A percentile compares a stretch with the other conserved stretches of the same genome.
Conservation (phyloP, 64 coral and sea anemone genomes). For the Dendrophyllia cribrosa region DNA sequence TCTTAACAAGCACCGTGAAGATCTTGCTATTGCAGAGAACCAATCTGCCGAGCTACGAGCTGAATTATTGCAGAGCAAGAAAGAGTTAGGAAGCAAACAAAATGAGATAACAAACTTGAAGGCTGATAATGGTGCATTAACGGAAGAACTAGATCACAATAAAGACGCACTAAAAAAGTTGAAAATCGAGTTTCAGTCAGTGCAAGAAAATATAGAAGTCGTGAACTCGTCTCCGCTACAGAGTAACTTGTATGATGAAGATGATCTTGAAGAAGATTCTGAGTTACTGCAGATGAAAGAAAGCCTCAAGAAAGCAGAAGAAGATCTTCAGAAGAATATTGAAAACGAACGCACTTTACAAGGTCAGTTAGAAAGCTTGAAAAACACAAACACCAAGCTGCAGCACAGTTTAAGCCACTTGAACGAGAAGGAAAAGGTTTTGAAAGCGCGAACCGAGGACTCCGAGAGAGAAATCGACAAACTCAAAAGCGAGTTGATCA, state of each 20-base stretch:
- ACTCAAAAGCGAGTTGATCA: background rate
- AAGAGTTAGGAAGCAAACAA: background rate
- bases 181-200: conserved; percentile 17
- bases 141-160: conserved; percentile 13
- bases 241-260: background rate
- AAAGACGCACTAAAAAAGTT: conserved; percentile 19
- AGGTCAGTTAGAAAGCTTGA: conserved; percentile 1
- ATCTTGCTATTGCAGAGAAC: background rate
- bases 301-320: conserved; percentile 6
- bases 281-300: background rate
- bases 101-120: background rate
- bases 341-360: conserved; percentile 2
- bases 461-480: background rate
- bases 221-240: conserved; percentile 1
- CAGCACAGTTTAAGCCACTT: background rate
- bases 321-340: conserved; percentile 4
- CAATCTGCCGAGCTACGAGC: background rate
- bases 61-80: background rate
- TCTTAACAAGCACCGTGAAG: conserved; percentile 12
- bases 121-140: background rate
- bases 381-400: background rate
- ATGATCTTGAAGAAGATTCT: background rate
- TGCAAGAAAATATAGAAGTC: conserved; percentile 14
- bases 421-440: background rate
- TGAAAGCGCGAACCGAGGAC: background rate